Evolutionary conservation across 2,113 vertebrate genomes (phyloP).

Genomic region (Prunella fulvescens): DNA sequence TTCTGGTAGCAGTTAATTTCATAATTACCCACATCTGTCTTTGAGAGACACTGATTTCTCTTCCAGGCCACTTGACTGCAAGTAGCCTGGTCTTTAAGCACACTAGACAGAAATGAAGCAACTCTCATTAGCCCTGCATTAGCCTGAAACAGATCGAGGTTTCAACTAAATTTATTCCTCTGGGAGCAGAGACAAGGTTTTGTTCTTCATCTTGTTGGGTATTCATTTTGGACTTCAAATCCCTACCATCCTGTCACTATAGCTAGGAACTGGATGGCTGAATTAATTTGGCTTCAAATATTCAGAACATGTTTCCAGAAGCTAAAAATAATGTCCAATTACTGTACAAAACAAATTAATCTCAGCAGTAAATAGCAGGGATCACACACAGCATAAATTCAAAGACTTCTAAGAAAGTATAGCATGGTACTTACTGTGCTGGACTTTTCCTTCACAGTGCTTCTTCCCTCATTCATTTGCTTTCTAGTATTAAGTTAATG

Average conservation of each 20-base stretch:
- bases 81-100: neutral
- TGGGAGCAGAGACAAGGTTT: neutral
- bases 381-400: neutral
- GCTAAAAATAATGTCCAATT: neutral
- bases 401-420: neutral
- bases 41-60: neutral
- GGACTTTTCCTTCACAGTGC: neutral
- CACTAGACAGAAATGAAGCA: neutral
- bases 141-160: neutral
- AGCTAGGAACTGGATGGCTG: neutral
- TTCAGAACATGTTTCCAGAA: neutral
- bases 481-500: neutral
- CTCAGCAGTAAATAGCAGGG: neutral
- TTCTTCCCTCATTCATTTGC: neutral
- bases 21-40: neutral
- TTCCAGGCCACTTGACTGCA: neutral
- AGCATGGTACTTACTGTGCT: slow-evolving; percentile 25
- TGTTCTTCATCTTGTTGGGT: neutral
- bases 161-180: neutral
- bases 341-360: neutral
- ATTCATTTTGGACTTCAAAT: neutral
- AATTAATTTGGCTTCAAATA: neutral
- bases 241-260: neutral
- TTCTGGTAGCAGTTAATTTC: neutral
- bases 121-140: neutral